A percentile compares a stretch with the other conserved stretches of the same genome.
These are phyloP conservation scores for pig (Sus scrofa) DNA, from an alignment of 2,113 vertebrate species.

Conservation along the genomic window T2T-Sscrofa CM000821.6:23393001-23393500, in stretches of 20 bases:
- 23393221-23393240: neutral
- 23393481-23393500: neutral
- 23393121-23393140: neutral
- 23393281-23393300: neutral
- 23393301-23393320: neutral
- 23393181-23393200: neutral
- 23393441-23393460: neutral
- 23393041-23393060: neutral
- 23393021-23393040: neutral
- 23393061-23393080: neutral
- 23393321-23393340: neutral
- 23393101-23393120: neutral
- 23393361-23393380: neutral
- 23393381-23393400: neutral
- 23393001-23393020: fast-evolving
- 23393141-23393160: neutral
- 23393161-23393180: neutral
- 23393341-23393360: neutral
- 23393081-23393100: neutral
- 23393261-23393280: neutral
- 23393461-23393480: neutral
- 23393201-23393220: neutral
- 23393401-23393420: neutral
- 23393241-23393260: neutral
- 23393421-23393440: neutral